Evolutionary conservation across 2,113 vertebrate genomes (phyloP).

Genomic region (Poeciliopsis occidentalis): DNA sequence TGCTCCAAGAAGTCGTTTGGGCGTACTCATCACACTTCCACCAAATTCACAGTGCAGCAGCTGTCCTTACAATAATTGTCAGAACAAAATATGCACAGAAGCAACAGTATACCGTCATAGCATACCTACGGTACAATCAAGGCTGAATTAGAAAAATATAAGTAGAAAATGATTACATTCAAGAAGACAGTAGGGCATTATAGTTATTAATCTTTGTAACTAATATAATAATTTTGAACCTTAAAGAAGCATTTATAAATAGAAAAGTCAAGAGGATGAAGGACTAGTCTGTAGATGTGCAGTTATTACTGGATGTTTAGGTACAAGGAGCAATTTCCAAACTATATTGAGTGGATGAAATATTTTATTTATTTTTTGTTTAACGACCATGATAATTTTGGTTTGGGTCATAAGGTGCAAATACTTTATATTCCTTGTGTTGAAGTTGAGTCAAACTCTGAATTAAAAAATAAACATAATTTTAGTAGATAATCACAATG

Average conservation of each 20-base stretch:
- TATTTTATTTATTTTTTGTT: slow-evolving; percentile 36
- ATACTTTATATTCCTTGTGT: slow-evolving; percentile 73
- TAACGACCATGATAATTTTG: slow-evolving; percentile 75
- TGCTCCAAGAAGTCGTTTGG: slow-evolving; percentile 51
- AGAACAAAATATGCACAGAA: slow-evolving; percentile 72
- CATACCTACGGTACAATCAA: slow-evolving; percentile 81
- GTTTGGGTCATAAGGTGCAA: slow-evolving; percentile 83
- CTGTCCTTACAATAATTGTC: slow-evolving; percentile 60
- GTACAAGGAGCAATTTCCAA: slow-evolving; percentile 59
- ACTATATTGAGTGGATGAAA: slow-evolving; percentile 62
- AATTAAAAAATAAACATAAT: slow-evolving; percentile 58
- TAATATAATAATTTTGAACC: slow-evolving; percentile 80
- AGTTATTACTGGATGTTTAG: slow-evolving; percentile 58
- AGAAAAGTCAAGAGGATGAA: slow-evolving; percentile 71
- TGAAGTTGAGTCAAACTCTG: slow-evolving; percentile 73
- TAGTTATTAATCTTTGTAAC: slow-evolving; percentile 78
- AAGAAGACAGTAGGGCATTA: slow-evolving; percentile 83
- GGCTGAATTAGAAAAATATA: slow-evolving; percentile 87
- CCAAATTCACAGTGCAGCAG: slow-evolving; percentile 59
- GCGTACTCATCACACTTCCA: slow-evolving; percentile 49
- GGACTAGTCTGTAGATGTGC: slow-evolving; percentile 65
- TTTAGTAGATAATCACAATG: slow-evolving; percentile 80
- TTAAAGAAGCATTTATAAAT: slow-evolving; percentile 82
- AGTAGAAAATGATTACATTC: slow-evolving; percentile 88
- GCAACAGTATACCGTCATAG: slow-evolving; percentile 75